Percentiles rank a stretch among this genome's conserved stretches.
phyloP scores from a whole-genome alignment of 2,888 invertebrate genomes.

The Microplitis manilae region DNA sequence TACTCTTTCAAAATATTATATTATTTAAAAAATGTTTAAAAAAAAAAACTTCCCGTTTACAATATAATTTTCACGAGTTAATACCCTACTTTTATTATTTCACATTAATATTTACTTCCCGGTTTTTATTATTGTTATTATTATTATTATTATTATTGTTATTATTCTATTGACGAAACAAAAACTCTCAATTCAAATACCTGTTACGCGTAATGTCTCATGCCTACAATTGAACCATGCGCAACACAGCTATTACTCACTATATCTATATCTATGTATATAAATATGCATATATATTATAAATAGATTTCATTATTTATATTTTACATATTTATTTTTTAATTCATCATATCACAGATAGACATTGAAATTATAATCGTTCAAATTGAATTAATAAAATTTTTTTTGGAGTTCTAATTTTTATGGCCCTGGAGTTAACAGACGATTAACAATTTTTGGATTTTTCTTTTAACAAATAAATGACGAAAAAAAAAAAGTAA shows the following conservation, averaged over 20 bases:
- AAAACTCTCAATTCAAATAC: constrained; percentile 50
- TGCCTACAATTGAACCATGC: constrained; percentile 37
- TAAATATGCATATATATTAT: neutral
- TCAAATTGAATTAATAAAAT: too few species aligned
- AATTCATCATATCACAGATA: too few species aligned
- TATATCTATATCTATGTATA: constrained; percentile 5
- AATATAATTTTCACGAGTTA: neutral
- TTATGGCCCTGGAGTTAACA: too few species aligned
- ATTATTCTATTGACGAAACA: neutral
- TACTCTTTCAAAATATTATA: neutral
- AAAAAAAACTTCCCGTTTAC: neutral
- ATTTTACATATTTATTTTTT: too few species aligned
- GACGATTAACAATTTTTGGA: too few species aligned
- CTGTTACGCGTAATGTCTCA: constrained; percentile 53
- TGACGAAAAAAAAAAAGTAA: too few species aligned
- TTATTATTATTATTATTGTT: neutral
- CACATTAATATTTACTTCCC: constrained; percentile 1
- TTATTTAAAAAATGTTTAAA: neutral
- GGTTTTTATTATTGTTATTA: neutral
- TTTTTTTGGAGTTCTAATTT: too few species aligned
- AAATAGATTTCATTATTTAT: too few species aligned
- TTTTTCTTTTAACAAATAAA: too few species aligned
- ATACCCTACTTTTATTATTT: neutral
- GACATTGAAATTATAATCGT: too few species aligned
- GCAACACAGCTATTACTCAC: constrained; percentile 27